phyloP scores from a whole-genome alignment of 2,888 invertebrate species.

The Synanthedon tipuliformis region DNA sequence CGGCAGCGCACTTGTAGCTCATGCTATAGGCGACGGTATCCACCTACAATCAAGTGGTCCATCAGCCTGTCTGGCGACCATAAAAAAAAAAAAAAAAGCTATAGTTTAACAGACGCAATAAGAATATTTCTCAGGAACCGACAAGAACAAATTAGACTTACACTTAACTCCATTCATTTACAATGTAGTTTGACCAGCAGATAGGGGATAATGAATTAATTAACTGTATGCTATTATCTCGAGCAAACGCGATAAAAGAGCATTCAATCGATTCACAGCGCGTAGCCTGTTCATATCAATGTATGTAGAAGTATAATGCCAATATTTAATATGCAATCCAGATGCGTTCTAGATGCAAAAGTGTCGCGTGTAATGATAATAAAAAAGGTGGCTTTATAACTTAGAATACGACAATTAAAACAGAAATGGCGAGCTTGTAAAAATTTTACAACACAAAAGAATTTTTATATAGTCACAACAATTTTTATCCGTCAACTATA shows the following conservation, averaged over 20 bases:
- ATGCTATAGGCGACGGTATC: no score
- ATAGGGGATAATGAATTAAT: background rate
- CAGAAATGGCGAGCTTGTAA: background rate
- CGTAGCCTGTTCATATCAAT: no score
- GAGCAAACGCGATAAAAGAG: no score
- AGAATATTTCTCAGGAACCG: background rate
- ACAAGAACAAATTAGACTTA: background rate
- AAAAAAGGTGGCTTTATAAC: conserved; percentile 40
- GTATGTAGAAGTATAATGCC: background rate
- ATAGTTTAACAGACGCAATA: background rate
- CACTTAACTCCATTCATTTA: background rate
- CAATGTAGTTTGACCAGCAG: background rate
- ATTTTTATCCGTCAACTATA: conserved; percentile 24
- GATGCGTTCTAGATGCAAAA: background rate
- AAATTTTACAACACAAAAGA: conserved; percentile 14
- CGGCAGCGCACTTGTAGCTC: no score
- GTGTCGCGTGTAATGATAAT: conserved; percentile 38
- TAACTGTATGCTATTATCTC: background rate
- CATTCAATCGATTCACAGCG: no score
- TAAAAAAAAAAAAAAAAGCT: no score
- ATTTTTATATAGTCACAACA: conserved; percentile 24
- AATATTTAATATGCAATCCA: background rate
- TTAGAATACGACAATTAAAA: conserved; percentile 9
- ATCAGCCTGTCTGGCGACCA: no score
- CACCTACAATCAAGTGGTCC: no score